phyloP scores from a whole-genome alignment of 2,888 invertebrate genomes.

The Nephrotoma flavescens region DNA sequence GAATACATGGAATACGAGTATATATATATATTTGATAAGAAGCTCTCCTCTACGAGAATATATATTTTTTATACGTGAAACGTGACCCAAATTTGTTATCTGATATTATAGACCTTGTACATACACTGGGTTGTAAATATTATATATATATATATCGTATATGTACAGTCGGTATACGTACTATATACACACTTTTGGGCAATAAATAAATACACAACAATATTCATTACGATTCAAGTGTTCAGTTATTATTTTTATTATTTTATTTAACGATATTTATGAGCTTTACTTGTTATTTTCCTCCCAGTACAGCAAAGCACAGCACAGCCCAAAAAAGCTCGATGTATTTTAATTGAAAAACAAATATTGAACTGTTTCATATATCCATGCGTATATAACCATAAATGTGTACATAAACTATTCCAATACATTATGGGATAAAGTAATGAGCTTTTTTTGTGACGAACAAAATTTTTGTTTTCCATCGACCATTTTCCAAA shows the following conservation, averaged over 20 bases:
- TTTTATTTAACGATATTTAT: not conserved
- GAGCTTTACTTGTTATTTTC: not conserved
- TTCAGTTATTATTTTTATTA: not conserved
- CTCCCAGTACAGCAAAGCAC: not conserved
- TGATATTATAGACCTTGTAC: not conserved
- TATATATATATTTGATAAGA: not conserved
- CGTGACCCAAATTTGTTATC: not conserved
- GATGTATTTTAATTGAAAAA: not conserved
- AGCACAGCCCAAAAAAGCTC: not conserved
- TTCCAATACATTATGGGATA: too few species aligned
- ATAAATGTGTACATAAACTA: not conserved
- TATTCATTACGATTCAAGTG: not conserved
- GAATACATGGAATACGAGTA: not conserved
- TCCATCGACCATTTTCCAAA: not conserved
- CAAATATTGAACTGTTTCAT: not conserved
- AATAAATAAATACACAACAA: not conserved
- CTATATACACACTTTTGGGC: not conserved
- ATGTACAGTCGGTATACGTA: not conserved
- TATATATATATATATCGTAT: not conserved
- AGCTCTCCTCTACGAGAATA: not conserved
- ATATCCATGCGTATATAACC: not conserved
- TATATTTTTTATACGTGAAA: not conserved
- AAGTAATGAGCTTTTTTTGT: too few species aligned
- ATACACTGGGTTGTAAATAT: not conserved
- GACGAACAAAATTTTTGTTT: not conserved